Evolutionary conservation across 92 coral and sea anemone species (phyloP).

Genomic region (Porites rus): DNA sequence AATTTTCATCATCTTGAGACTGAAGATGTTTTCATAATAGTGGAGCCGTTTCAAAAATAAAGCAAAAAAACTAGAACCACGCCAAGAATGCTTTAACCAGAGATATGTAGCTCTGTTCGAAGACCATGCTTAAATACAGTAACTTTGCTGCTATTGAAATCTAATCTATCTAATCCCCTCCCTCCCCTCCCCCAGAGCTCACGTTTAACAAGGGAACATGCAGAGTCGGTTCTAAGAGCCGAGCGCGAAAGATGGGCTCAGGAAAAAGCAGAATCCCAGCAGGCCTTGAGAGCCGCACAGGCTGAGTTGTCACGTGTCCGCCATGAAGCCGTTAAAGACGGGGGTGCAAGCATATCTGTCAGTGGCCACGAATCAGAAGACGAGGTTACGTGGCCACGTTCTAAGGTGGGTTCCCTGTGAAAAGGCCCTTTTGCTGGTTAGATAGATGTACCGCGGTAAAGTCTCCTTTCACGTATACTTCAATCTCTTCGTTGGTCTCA

Average conservation of each 20-base stretch:
- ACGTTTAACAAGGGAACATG: slow-evolving; percentile 79
- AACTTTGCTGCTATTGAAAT: no score
- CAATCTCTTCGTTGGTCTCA: no score
- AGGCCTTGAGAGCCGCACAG: slow-evolving; percentile 74
- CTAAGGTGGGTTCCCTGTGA: slow-evolving; percentile 67
- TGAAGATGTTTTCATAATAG: no score
- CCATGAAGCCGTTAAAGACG: slow-evolving; percentile 66
- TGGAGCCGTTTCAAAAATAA: no score
- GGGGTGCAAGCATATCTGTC: slow-evolving; percentile 32
- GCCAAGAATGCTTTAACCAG: no score
- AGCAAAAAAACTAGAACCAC: no score
- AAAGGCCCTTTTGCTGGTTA: no score
- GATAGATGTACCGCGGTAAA: no score
- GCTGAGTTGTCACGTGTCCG: slow-evolving; percentile 75
- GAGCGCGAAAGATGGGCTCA: slow-evolving; percentile 89
- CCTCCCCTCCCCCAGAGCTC: slow-evolving; percentile 59
- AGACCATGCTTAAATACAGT: no score
- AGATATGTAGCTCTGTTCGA: no score
- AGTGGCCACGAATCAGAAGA: slow-evolving; percentile 54
- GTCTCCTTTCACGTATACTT: no score
- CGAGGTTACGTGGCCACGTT: slow-evolving; percentile 80
- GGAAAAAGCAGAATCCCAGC: slow-evolving; percentile 80
- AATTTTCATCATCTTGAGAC: no score
- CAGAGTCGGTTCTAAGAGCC: slow-evolving; percentile 76
- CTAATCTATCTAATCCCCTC: not conserved